Percentiles rank a stretch among this genome's conserved stretches.
These are phyloP conservation scores for Poeciliopsis presidionis DNA, from an alignment of 2,797 vertebrate genomes.

Conservation along the genomic window DNA sequence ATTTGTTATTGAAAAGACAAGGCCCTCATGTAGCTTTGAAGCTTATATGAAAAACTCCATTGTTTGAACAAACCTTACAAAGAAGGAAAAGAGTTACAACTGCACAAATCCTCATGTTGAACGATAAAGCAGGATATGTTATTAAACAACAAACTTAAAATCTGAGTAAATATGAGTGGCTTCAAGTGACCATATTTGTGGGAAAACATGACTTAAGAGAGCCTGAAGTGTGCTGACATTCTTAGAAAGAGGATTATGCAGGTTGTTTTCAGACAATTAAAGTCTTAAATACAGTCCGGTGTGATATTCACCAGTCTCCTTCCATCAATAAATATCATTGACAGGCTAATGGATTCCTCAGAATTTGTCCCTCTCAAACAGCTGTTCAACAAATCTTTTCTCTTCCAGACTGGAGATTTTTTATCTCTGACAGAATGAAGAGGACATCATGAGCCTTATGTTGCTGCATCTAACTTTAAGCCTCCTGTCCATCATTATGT, in stretches of 20 bases:
- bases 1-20: not conserved
- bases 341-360: not conserved
- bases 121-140: not conserved
- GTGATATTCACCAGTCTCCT: not conserved
- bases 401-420: not conserved
- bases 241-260: not conserved
- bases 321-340: not conserved
- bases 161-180: not conserved
- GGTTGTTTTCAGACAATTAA: not conserved
- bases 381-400: not conserved
- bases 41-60: not conserved
- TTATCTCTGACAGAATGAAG: not conserved
- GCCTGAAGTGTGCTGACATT: not conserved
- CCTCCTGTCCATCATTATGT: not conserved
- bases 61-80: not conserved
- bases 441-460: not conserved
- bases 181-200: not conserved
- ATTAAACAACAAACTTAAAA: not conserved
- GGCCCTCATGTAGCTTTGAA: not conserved
- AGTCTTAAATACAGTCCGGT: not conserved
- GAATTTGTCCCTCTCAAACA: not conserved
- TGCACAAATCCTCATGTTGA: not conserved
- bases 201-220: not conserved
- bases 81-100: not conserved
- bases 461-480: not conserved